Base-by-base conservation (phyloP, 2,888 invertebrate species). In the Bombyx huttoni region DNA sequence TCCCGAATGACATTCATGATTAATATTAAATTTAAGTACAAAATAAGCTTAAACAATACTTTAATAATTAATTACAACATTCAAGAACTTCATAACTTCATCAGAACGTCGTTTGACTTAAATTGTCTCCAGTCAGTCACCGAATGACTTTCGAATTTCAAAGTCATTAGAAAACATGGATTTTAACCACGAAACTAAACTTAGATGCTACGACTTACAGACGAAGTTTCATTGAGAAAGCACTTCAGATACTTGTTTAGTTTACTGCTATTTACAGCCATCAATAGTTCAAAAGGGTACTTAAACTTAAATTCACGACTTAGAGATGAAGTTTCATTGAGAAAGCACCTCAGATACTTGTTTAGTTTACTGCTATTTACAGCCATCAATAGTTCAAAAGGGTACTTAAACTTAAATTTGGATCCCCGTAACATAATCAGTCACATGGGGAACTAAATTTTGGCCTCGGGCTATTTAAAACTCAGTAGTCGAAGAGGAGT, bases 391-490 rank as follows among this genome's bases (percentile, higher is more conserved):
- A 69, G 66, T 68, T 68, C 57, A 56, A 66, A 62, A 62, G 56
- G 60, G 65, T 59, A 63, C 62, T 73, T 65, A 67, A 64, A 56
- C 58, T 60, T 65, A 68, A 65, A 64, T 65, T 65, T 58, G 60
- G 58, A 56, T 60, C 61, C 65, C 65, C 54, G 54, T 58, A 65
- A 63, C 58, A 65, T 72, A 74, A 76, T 70, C 69, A 70, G 68
- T 60, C 66, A 60, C 61, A 65, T 64, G 64, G 60, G 59, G 61
- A 61, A 60, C 62, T 55, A 55, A 60, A 67, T 73, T 73, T 24
- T 73, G 67, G 66, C 67, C 68, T 63, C 63, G 59, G 63, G 57
- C 53, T 54, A 56, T 56, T 54, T 49, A 49, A 52, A 50, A 53
- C 51, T 52, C 57, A 53, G 61, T 52, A 53, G 48, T 47, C 53